Evolutionary conservation across 2,797 vertebrate genomes (phyloP).

Genomic region (Forpus xanthops): DNA sequence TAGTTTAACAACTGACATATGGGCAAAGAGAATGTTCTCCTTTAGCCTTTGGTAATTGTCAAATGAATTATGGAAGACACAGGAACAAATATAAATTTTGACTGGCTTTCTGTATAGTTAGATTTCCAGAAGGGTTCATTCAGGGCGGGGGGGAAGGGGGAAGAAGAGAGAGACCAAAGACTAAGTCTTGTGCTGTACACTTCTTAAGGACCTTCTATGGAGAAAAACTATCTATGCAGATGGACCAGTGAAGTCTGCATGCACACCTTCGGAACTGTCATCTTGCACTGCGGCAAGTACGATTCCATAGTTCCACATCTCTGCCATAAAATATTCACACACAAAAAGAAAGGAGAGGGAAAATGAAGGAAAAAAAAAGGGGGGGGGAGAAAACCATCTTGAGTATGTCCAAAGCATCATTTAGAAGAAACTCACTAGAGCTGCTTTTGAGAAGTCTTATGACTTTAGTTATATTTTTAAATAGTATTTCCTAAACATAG

Average conservation of each 20-base stretch:
- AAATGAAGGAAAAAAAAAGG: accelerated
- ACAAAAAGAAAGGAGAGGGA: background rate
- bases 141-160: background rate
- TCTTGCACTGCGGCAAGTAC: background rate
- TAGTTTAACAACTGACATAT: background rate
- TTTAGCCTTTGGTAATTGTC: background rate
- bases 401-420: background rate
- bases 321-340: background rate
- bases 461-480: conserved; percentile 34
- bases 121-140: background rate
- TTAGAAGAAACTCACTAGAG: background rate
- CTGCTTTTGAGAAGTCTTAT: background rate
- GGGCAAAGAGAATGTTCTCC: background rate
- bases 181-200: background rate
- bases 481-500: conserved; percentile 54
- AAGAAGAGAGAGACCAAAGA: background rate
- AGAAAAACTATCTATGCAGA: background rate
- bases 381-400: background rate
- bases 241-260: background rate
- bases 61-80: background rate
- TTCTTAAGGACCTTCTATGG: background rate
- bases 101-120: background rate
- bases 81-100: background rate
- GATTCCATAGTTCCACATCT: background rate
- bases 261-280: background rate